A percentile compares a stretch with the other conserved stretches of the same genome.
These are phyloP conservation scores for Gandaritis pyraliata DNA, from an alignment of 2,888 invertebrate species.

Conservation along the genomic window DNA sequence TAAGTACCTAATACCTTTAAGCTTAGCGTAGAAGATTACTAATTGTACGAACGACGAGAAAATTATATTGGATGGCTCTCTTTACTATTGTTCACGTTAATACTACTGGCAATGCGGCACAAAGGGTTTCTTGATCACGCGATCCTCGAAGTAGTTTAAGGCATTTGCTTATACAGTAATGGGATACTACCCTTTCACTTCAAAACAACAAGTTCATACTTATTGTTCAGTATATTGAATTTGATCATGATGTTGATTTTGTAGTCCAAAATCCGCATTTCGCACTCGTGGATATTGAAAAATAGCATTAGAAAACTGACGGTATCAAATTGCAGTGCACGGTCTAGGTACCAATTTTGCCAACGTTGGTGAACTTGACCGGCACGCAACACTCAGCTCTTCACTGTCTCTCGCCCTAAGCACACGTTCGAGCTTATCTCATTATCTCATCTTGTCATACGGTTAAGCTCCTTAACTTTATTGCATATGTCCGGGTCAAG, in stretches of 20 bases:
- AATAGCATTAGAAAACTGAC: too few species aligned
- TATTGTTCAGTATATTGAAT: too few species aligned
- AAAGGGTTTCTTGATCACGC: conserved; percentile 36
- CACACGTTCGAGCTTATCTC: conserved; percentile 33
- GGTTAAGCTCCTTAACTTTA: conserved; percentile 23
- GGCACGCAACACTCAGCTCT: conserved; percentile 41
- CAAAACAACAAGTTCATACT: too few species aligned
- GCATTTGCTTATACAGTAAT: not conserved
- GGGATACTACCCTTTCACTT: too few species aligned
- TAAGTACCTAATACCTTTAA: conserved; percentile 63
- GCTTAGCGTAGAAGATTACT: conserved; percentile 51
- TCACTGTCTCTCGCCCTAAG: conserved; percentile 31
- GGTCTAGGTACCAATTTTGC: conserved; percentile 9
- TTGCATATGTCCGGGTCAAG: conserved; percentile 24
- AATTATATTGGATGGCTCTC: conserved; percentile 46
- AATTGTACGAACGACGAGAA: conserved; percentile 49
- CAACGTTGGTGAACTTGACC: conserved; percentile 55
- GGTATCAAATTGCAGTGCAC: too few species aligned
- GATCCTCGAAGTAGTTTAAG: conserved; percentile 6
- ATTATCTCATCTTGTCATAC: conserved; percentile 32
- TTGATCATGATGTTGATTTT: too few species aligned
- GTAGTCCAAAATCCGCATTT: too few species aligned
- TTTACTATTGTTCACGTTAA: conserved; percentile 41
- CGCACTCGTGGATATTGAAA: too few species aligned
- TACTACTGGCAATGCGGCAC: conserved; percentile 31